phyloP scores from a whole-genome alignment of 2,113 vertebrate species.

The Ivindomyrus marchei region DNA sequence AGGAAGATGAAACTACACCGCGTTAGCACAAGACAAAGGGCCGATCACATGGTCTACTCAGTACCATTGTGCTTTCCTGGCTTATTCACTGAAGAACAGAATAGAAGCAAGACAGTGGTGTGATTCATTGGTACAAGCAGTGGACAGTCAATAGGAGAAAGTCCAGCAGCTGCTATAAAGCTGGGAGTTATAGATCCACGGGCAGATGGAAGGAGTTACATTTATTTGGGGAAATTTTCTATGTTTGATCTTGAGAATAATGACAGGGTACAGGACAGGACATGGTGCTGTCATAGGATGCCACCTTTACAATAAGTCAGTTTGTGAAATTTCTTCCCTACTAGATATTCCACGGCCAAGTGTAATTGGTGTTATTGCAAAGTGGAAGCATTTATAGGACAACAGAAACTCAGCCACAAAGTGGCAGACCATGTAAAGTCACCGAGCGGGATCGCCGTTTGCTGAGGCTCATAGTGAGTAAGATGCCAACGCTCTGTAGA shows the following conservation, averaged over 20 bases:
- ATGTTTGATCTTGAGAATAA: neutral
- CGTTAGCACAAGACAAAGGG: neutral
- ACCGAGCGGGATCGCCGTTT: neutral
- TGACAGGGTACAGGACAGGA: neutral
- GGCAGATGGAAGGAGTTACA: neutral
- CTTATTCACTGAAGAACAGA: neutral
- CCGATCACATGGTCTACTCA: neutral
- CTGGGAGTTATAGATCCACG: neutral
- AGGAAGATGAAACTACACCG: conserved; percentile 22
- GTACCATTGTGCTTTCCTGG: neutral
- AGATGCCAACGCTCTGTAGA: no score
- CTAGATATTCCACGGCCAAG: no score
- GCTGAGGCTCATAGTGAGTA: no score
- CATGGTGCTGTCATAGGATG: no score
- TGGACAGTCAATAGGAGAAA: neutral
- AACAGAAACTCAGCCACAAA: no score
- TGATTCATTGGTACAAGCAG: neutral
- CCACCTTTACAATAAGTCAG: no score
- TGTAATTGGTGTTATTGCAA: no score
- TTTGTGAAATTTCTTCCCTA: no score
- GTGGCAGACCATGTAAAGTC: no score
- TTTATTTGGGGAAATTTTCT: neutral
- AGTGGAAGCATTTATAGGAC: no score
- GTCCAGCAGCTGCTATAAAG: neutral
- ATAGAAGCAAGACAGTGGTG: neutral